Evolutionary conservation across 1,140 invertebrate genomes (phyloP), one percentile per base, ranked within the genome.

Genomic region (Rhagoletis zephyria): DNA sequence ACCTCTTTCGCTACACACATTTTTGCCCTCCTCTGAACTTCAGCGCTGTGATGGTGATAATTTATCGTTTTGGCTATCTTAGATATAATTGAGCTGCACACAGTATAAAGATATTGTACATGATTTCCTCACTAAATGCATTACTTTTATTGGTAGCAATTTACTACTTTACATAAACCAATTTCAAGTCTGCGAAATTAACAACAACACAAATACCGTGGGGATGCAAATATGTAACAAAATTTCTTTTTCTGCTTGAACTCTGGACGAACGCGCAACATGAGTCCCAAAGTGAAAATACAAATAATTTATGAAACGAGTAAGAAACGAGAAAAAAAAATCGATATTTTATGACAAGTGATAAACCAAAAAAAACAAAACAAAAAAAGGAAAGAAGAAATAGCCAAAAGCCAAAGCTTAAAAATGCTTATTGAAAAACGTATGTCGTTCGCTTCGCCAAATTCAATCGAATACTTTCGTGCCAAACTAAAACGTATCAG

Each of bases 331-430:
- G 85, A 12, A 87, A 70, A 85, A n/a, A 89, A 89, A 91, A 92
- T 92, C 91, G 91, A 92, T 92, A 92, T 92, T 91, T 92, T 92
- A 91, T 92, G 86, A 89, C 90, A 89, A 87, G 87, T 88, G 89
- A 89, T 88, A 77, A 88, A 56, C 10, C 51, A 56, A 56, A 56
- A 56, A 56, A 10, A 10, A 56, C n/a, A n/a, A n/a, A n/a, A n/a
- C 9, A 48, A n/a, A n/a, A n/a, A n/a, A n/a, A n/a, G n/a, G n/a
- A n/a, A n/a, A n/a, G n/a, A n/a, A n/a, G n/a, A n/a, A n/a, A n/a
- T n/a, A n/a, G n/a, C n/a, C n/a, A n/a, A 65, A 40, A 87, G 7
- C 85, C 2, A 85, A 87, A 16, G 48, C 42, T n/a, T 56, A 14
- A 87, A 65, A 87, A 87, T 61, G 30, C n/a, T 19, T 56, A 56